Evolutionary conservation across 1,140 invertebrate species (phyloP).

Genomic region (Drosophila triauraria): DNA sequence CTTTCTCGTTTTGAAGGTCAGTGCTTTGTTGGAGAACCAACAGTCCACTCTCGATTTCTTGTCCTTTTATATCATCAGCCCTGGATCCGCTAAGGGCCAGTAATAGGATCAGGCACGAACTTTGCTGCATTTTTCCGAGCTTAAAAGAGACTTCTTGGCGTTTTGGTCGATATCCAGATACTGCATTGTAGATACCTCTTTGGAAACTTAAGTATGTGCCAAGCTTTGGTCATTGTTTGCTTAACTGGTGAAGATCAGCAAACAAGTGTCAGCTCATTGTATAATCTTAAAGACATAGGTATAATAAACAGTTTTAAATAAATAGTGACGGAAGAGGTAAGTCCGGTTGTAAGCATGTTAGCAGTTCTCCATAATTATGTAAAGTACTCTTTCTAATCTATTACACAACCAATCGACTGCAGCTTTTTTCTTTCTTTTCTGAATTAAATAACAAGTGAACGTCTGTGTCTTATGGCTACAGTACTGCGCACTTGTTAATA

Average conservation of each 20-base stretch:
- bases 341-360: too few species aligned
- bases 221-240: not conserved
- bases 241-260: not conserved
- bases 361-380: too few species aligned
- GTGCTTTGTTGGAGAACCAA: not conserved
- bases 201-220: not conserved
- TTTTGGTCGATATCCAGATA: not conserved
- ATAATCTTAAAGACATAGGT: not conserved
- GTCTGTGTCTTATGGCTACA: too few species aligned
- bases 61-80: not conserved
- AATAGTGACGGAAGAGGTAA: not conserved
- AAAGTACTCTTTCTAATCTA: too few species aligned
- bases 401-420: too few species aligned
- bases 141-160: not conserved
- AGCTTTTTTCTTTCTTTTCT: too few species aligned
- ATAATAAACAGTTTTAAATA: not conserved
- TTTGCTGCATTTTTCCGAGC: not conserved
- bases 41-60: not conserved
- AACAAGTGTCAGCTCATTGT: too few species aligned
- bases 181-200: not conserved
- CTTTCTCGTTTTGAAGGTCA: not conserved
- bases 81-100: not conserved
- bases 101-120: not conserved
- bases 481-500: too few species aligned
- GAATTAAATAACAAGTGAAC: too few species aligned